A percentile compares a stretch with the other conserved stretches of the same genome.
Conservation (phyloP, 2,888 invertebrate species). For the Sminthurinus aureus region DNA sequence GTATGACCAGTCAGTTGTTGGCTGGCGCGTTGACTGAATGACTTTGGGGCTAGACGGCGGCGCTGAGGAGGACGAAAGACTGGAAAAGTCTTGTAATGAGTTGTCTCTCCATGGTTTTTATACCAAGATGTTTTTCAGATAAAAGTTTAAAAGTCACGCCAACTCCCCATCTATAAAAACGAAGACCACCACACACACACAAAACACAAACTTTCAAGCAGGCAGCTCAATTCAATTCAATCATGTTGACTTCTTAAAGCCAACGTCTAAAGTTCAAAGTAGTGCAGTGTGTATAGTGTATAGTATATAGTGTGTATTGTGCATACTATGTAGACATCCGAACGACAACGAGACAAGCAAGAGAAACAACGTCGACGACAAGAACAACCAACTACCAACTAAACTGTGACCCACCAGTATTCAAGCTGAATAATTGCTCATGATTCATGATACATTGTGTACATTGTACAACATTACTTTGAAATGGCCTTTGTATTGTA, state of each 20-base stretch:
- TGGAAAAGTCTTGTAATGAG: conserved; percentile 13
- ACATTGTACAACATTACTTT: too few relatives aligned
- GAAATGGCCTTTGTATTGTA: too few relatives aligned
- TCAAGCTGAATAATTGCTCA: too few relatives aligned
- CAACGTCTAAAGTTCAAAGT: neutral
- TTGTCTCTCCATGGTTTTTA: conserved; percentile 10
- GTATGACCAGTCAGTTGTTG: neutral
- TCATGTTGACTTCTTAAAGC: neutral
- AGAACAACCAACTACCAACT: too few relatives aligned
- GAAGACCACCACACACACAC: neutral
- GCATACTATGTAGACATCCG: too few relatives aligned
- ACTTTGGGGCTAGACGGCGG: conserved; percentile 11
- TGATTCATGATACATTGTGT: too few relatives aligned
- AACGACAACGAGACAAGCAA: too few relatives aligned
- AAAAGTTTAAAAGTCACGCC: conserved; percentile 33
- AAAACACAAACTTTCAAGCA: neutral
- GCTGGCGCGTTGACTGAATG: neutral
- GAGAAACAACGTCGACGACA: too few relatives aligned
- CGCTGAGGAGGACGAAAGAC: neutral
- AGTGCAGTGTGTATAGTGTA: too few relatives aligned
- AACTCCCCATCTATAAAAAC: conserved; percentile 18
- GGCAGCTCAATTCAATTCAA: neutral
- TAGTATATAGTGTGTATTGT: too few relatives aligned
- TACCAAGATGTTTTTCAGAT: conserved; percentile 14
- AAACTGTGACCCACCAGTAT: too few relatives aligned